These are phyloP conservation scores for Trachelipus rathkii DNA, from an alignment of 1,140 invertebrate species.

Conservation along the genomic window DNA sequence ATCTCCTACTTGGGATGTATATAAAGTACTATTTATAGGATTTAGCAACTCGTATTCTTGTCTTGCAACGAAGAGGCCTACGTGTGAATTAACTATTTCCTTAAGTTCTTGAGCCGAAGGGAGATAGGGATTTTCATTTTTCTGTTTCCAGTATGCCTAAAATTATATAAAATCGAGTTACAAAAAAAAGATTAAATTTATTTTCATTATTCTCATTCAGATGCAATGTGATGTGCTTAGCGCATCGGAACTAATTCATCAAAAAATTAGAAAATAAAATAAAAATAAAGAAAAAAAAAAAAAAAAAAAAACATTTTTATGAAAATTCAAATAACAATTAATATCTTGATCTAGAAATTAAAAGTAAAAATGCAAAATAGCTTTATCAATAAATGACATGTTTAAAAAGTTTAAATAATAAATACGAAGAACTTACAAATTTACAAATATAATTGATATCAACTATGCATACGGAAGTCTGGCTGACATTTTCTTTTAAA, in stretches of 20 bases:
- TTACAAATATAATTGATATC: too few relatives aligned
- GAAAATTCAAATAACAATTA: too few relatives aligned
- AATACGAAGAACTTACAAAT: too few relatives aligned
- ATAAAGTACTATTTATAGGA: background rate
- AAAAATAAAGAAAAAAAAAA: background rate
- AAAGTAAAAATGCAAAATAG: too few relatives aligned
- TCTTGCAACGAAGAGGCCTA: background rate
- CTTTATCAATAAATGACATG: too few relatives aligned
- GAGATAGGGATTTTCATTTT: background rate
- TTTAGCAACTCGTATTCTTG: background rate
- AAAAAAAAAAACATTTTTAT: background rate
- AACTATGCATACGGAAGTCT: too few relatives aligned
- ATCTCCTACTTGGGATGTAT: background rate
- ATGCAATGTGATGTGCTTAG: background rate
- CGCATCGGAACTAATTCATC: too few relatives aligned
- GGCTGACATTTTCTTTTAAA: too few relatives aligned
- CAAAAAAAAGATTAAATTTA: too few relatives aligned
- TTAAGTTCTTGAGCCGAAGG: background rate
- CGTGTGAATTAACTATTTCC: background rate
- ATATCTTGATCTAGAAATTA: too few relatives aligned
- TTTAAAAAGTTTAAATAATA: too few relatives aligned
- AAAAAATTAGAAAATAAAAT: background rate
- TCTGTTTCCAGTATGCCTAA: background rate
- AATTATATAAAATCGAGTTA: background rate
- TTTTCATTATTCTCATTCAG: background rate